Conservation (phyloP, 2,797 vertebrate species). For the Neomorphus geoffroyi region DNA sequence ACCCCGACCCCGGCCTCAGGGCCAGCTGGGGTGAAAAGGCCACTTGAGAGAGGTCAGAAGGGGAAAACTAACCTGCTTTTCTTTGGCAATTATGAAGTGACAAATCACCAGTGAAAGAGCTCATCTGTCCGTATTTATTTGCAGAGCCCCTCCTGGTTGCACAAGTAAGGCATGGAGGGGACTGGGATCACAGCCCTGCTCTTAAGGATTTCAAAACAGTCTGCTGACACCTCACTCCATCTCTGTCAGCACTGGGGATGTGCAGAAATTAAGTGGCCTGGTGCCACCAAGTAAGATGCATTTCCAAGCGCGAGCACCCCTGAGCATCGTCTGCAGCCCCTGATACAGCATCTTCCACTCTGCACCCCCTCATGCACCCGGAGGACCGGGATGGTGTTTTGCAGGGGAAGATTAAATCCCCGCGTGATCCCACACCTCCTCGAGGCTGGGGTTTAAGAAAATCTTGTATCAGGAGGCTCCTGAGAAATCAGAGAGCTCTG, state of each 20-base stretch:
- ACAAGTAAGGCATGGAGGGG: background rate
- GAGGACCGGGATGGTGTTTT: background rate
- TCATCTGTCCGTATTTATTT: constrained; percentile 47
- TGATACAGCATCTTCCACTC: background rate
- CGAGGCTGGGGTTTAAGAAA: background rate
- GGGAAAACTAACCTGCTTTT: constrained; percentile 26
- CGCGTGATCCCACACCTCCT: accelerated
- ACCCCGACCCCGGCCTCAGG: background rate
- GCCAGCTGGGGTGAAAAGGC: constrained; percentile 32
- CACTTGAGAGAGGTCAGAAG: constrained; percentile 23
- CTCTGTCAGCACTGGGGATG: background rate
- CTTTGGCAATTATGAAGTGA: constrained; percentile 52
- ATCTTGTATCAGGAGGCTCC: background rate
- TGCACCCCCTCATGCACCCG: accelerated
- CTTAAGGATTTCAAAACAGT: constrained; percentile 14
- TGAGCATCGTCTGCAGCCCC: accelerated
- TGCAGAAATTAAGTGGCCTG: background rate
- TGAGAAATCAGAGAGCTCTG: background rate
- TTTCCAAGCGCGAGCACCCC: background rate
- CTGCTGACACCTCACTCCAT: constrained; percentile 24
- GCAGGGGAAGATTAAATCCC: background rate
- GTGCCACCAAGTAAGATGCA: background rate
- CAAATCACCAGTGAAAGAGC: constrained; percentile 35
- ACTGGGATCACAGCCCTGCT: background rate
- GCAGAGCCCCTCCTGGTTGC: background rate